Evolutionary conservation across 2,113 vertebrate genomes (phyloP).

Genomic region (Triplophysa dalaica): DNA sequence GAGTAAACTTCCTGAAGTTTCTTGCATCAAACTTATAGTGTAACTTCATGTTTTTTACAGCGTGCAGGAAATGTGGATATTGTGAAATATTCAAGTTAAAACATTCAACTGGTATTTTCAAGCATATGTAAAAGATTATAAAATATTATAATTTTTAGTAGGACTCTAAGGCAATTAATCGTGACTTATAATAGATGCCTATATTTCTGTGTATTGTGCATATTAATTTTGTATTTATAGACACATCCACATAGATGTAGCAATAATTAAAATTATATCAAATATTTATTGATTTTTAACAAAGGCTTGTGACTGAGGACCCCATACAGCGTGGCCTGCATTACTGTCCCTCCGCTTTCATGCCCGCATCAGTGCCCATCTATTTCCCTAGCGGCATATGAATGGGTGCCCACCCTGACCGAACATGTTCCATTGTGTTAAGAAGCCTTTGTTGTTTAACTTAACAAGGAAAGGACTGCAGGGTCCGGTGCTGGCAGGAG

Average conservation of each 20-base stretch:
- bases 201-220: no score
- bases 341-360: not conserved
- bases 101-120: not conserved
- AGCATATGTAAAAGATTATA: not conserved
- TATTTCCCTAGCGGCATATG: constrained; percentile 28
- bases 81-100: not conserved
- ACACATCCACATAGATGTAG: no score
- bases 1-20: no score
- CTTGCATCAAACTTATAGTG: no score
- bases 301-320: constrained; percentile 26
- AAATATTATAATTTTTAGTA: no score
- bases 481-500: not conserved
- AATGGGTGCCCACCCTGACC: constrained; percentile 24
- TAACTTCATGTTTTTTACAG: no score
- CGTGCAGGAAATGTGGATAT: constrained; percentile 10
- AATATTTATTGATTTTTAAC: not conserved
- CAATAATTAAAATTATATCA: no score
- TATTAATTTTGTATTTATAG: no score
- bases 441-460: constrained; percentile 27
- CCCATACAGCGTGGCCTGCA: constrained; percentile 35
- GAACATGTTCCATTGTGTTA: constrained; percentile 41
- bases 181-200: no score
- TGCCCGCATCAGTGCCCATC: not conserved
- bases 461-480: constrained; percentile 36
- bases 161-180: no score